These are phyloP conservation scores for Drosophila macrospina DNA, from an alignment of 2,888 invertebrate species.

Conservation along the genomic window DNA sequence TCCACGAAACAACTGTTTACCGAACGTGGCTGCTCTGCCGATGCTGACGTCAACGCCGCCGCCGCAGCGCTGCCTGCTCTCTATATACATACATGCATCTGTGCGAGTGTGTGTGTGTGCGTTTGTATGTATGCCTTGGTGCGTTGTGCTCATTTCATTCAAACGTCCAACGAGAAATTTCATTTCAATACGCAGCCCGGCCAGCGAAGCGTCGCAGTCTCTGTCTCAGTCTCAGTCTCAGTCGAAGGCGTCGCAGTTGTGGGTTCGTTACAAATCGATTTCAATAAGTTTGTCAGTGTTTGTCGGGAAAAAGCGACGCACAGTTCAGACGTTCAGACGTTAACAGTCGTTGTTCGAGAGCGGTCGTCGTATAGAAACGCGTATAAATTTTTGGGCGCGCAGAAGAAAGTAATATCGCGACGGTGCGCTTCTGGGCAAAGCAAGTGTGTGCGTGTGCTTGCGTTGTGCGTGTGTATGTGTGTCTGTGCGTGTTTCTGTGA, in stretches of 20 bases:
- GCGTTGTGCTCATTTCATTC: constrained; percentile 70
- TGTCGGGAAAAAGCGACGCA: constrained; percentile 77
- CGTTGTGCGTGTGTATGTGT: constrained; percentile 24
- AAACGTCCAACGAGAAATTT: constrained; percentile 80
- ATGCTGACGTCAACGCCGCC: constrained; percentile 46
- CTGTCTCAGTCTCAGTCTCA: constrained; percentile 37
- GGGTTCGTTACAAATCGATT: constrained; percentile 84
- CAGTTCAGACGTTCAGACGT: constrained; percentile 66
- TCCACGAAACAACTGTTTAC: constrained; percentile 81
- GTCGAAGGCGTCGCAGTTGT: constrained; percentile 38
- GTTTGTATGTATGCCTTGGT: constrained; percentile 24
- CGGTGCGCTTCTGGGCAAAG: constrained; percentile 26
- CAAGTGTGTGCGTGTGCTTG: constrained; percentile 16
- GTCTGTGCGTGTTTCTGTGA: constrained; percentile 23
- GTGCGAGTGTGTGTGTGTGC: constrained; percentile 9
- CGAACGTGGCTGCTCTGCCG: constrained; percentile 69
- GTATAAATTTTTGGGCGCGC: constrained; percentile 51
- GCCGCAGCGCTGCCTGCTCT: constrained; percentile 55
- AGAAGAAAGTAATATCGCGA: constrained; percentile 53
- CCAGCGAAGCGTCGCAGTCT: constrained; percentile 64
- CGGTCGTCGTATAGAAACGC: constrained; percentile 55
- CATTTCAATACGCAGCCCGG: constrained; percentile 78
- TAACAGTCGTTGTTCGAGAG: constrained; percentile 67
- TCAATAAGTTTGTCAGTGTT: constrained; percentile 84
- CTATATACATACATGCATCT: constrained; percentile 1